phyloP scores from a whole-genome alignment of 2,888 invertebrate species.

The Laothoe populi region DNA sequence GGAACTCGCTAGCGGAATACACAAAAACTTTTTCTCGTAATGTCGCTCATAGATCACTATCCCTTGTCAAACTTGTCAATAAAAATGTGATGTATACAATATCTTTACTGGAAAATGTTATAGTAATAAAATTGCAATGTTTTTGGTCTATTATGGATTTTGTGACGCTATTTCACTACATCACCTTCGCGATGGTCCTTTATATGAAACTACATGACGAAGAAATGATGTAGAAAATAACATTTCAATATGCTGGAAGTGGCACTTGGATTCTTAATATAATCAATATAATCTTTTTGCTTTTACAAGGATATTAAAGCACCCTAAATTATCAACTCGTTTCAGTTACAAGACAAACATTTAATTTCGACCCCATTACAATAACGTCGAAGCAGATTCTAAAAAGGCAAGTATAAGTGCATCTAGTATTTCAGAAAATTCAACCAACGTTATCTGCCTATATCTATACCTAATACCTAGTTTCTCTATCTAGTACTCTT shows the following conservation, averaged over 20 bases:
- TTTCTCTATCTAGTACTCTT: no score
- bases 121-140: slow-evolving; percentile 25
- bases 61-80: slow-evolving; percentile 50
- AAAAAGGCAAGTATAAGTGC: background rate
- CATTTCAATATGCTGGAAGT: background rate
- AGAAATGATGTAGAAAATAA: slow-evolving; percentile 29
- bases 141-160: slow-evolving; percentile 47
- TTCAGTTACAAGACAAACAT: background rate
- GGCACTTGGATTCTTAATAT: background rate
- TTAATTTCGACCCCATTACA: background rate
- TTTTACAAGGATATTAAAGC: background rate
- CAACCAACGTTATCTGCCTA: no score
- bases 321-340: background rate
- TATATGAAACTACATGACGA: slow-evolving; percentile 39
- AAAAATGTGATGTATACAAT: slow-evolving; percentile 23
- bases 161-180: slow-evolving; percentile 50
- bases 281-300: no score
- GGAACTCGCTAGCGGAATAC: slow-evolving; percentile 46
- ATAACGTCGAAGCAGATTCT: background rate
- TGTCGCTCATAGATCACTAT: slow-evolving; percentile 49
- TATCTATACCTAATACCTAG: no score
- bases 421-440: background rate
- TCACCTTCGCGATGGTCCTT: slow-evolving; percentile 48
- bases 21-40: slow-evolving; percentile 50
- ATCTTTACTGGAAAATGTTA: slow-evolving; percentile 30